Evolutionary conservation across 2,797 vertebrate species (phyloP).

Genomic region (Mormyrus proboscirostris): DNA sequence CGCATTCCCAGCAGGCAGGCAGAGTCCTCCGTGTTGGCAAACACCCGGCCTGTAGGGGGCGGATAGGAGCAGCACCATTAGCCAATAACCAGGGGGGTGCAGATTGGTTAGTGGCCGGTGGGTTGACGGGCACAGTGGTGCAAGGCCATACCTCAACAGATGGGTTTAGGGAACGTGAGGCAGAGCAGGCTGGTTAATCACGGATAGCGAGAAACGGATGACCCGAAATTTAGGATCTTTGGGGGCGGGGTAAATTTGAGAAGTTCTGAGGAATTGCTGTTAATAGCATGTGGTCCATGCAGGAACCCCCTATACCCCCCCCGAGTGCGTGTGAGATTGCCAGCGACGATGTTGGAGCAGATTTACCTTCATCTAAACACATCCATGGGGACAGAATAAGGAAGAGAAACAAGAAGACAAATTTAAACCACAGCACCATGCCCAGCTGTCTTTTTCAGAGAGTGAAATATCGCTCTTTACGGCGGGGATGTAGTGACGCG

Average conservation of each 20-base stretch:
- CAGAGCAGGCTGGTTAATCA: not conserved
- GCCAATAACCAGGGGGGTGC: not conserved
- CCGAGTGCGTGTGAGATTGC: slow-evolving; percentile 39
- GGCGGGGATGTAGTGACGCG: not conserved
- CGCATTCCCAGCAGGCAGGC: slow-evolving; percentile 90
- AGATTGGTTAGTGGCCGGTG: not conserved
- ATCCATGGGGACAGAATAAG: slow-evolving; percentile 46
- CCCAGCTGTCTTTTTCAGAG: not conserved
- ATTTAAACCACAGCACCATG: not conserved
- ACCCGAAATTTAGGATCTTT: not conserved
- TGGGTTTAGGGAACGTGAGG: not conserved
- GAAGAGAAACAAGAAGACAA: not conserved
- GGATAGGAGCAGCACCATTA: not conserved
- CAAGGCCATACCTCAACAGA: not conserved
- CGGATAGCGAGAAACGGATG: not conserved
- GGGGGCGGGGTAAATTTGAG: not conserved
- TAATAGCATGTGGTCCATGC: not conserved
- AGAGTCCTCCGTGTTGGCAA: slow-evolving; percentile 78
- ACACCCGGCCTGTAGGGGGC: slow-evolving; percentile 68
- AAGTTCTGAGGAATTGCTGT: too few species aligned
- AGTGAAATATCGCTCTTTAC: not conserved
- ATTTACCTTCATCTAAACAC: slow-evolving; percentile 74
- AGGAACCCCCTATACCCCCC: not conserved
- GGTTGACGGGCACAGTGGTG: not conserved
- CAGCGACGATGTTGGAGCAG: slow-evolving; percentile 33